These are phyloP conservation scores for Nerophis ophidion DNA, from an alignment of 2,113 vertebrate genomes.

Conservation along the genomic window DNA sequence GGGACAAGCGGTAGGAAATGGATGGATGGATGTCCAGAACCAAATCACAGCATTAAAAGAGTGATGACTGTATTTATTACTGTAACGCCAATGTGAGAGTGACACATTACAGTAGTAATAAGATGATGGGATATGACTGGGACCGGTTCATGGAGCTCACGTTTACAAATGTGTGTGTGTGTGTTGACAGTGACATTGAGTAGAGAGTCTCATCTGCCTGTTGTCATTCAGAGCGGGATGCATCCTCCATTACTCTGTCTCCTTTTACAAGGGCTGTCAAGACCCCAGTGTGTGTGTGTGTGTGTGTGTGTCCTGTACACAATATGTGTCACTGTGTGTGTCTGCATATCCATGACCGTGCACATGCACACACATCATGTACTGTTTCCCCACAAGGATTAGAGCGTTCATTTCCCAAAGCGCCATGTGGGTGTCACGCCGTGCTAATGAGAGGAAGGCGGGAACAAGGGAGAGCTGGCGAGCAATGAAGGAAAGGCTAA, in stretches of 20 bases:
- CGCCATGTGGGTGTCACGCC: conserved; percentile 56
- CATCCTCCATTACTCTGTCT: conserved; percentile 53
- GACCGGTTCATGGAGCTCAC: conserved; percentile 13
- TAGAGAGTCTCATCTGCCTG: conserved; percentile 33
- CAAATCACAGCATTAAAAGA: no score
- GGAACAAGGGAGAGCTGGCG: conserved; percentile 32
- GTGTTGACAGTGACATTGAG: conserved; percentile 1
- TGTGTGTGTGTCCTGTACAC: conserved; percentile 10
- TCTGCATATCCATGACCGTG: conserved; percentile 10
- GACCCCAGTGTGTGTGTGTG: conserved; percentile 1
- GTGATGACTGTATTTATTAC: no score
- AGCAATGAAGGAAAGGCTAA: conserved; percentile 33
- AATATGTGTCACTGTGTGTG: conserved; percentile 16
- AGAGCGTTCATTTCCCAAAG: conserved; percentile 55
- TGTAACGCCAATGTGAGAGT: conserved; percentile 16
- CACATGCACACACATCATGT: conserved; percentile 34
- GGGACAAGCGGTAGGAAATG: no score
- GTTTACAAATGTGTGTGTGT: conserved; percentile 11
- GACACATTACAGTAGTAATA: not conserved
- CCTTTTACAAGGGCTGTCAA: conserved; percentile 50
- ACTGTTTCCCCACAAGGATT: conserved; percentile 53
- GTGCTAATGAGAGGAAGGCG: conserved; percentile 57
- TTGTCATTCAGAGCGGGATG: conserved; percentile 41
- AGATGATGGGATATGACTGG: conserved; percentile 8
- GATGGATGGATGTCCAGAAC: no score